phyloP scores from a whole-genome alignment of 2,888 invertebrate species.

The Agrotis segetum region DNA sequence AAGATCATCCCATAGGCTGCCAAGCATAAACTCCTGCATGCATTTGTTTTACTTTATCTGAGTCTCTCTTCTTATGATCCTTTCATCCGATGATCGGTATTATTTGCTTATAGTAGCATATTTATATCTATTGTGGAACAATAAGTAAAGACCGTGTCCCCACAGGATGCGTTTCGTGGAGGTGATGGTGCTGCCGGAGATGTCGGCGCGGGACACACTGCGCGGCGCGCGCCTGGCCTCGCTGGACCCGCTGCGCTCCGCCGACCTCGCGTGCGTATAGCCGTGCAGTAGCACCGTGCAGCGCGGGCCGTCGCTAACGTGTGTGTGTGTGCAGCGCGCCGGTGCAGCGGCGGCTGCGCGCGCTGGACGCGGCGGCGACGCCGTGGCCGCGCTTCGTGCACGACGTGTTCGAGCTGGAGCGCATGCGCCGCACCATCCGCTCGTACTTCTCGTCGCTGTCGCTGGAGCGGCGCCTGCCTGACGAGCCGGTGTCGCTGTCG shows the following conservation, averaged over 20 bases:
- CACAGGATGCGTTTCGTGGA: conserved; percentile 74
- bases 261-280: conserved; percentile 20
- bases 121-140: background rate
- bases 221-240: conserved; percentile 69
- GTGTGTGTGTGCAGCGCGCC: conserved; percentile 31
- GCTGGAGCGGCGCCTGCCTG: conserved; percentile 69
- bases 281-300: too few relatives aligned
- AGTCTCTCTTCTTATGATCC: too few relatives aligned
- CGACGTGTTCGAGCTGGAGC: conserved; percentile 81
- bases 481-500: conserved; percentile 84
- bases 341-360: conserved; percentile 65
- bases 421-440: conserved; percentile 74
- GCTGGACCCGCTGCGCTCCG: conserved; percentile 67
- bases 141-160: background rate
- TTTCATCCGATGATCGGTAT: too few relatives aligned
- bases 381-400: conserved; percentile 87
- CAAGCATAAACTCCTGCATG: too few relatives aligned
- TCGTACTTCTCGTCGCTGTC: conserved; percentile 71
- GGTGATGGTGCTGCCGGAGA: conserved; percentile 82
- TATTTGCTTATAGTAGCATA: too few relatives aligned
- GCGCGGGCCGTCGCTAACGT: conserved; percentile 1
- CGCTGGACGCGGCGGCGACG: conserved; percentile 81
- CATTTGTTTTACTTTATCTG: too few relatives aligned
- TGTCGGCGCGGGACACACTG: conserved; percentile 73
- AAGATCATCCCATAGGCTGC: too few relatives aligned